phyloP scores from a whole-genome alignment of 2,888 invertebrate genomes.

The Eledone cirrhosa region DNA sequence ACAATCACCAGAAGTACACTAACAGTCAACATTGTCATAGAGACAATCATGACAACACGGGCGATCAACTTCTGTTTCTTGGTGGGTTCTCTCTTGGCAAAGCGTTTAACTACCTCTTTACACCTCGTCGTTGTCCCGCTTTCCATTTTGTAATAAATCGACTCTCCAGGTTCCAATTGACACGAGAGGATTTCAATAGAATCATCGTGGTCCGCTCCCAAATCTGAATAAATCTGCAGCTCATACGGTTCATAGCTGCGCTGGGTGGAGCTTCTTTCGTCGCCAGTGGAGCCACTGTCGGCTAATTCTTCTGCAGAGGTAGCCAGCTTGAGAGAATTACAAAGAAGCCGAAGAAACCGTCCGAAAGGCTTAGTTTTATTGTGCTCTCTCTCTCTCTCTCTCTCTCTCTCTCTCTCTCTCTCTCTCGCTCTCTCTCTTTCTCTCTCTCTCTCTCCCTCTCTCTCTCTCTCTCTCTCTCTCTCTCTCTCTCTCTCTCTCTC shows the following conservation, averaged over 20 bases:
- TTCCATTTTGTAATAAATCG: constrained; percentile 20
- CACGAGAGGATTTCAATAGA: constrained; percentile 21
- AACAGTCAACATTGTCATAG: constrained; percentile 84
- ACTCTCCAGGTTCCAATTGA: constrained; percentile 13
- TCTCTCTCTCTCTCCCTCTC: too few species aligned
- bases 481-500: too few species aligned
- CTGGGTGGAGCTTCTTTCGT: neutral
- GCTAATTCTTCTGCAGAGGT: constrained; percentile 19
- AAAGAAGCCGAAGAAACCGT: neutral
- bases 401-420: too few species aligned
- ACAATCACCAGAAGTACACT: constrained; percentile 89
- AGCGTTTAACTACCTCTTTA: constrained; percentile 15
- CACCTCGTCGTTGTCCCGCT: constrained; percentile 4
- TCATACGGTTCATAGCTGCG: constrained; percentile 10
- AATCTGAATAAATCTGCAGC: constrained; percentile 14
- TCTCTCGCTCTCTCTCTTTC: too few species aligned
- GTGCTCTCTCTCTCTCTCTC: neutral
- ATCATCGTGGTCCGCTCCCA: constrained; percentile 6
- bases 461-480: too few species aligned
- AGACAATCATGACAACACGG: constrained; percentile 88
- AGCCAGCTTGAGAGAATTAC: constrained; percentile 7
- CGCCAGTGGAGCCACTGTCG: neutral
- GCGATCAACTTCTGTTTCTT: constrained; percentile 42
- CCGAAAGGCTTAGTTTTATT: neutral
- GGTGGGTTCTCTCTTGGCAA: constrained; percentile 32